Conservation (phyloP, 2,888 invertebrate genomes). For the Himalopsyche anomala region DNA sequence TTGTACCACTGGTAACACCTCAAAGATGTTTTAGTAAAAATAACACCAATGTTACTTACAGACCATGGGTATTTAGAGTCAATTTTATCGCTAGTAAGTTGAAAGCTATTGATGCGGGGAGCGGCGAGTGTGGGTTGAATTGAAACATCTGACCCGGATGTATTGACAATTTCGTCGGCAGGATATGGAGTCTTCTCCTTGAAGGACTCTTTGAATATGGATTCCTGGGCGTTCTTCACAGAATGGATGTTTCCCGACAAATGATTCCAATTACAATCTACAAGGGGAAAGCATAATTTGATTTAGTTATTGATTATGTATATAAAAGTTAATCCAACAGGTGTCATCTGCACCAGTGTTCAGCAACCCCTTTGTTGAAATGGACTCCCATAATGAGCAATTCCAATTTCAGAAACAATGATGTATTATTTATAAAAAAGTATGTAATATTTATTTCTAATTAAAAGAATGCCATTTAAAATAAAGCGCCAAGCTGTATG, state of each 20-base stretch:
- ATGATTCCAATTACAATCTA: constrained; percentile 69
- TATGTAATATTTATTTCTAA: too few species aligned
- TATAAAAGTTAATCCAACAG: too few species aligned
- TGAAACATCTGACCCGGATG: background rate
- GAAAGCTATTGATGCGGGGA: constrained; percentile 66
- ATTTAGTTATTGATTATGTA: background rate
- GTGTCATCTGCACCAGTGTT: too few species aligned
- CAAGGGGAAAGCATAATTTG: background rate
- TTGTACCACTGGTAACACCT: too few species aligned
- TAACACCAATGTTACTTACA: constrained; percentile 69
- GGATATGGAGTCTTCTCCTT: constrained; percentile 22
- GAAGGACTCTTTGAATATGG: background rate
- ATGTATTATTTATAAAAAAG: too few species aligned
- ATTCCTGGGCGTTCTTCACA: constrained; percentile 68
- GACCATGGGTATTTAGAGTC: constrained; percentile 74
- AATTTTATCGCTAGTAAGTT: constrained; percentile 72
- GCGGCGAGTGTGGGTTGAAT: background rate
- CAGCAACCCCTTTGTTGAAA: too few species aligned
- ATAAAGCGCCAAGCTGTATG: too few species aligned
- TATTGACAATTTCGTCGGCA: background rate
- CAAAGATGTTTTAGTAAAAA: too few species aligned
- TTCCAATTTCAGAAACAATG: too few species aligned
- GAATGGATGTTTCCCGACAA: constrained; percentile 69
- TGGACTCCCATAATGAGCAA: too few species aligned
- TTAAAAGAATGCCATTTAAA: too few species aligned